Base-by-base conservation (phyloP, 1,140 invertebrate genomes). In the Drosophila parabipectinata region DNA sequence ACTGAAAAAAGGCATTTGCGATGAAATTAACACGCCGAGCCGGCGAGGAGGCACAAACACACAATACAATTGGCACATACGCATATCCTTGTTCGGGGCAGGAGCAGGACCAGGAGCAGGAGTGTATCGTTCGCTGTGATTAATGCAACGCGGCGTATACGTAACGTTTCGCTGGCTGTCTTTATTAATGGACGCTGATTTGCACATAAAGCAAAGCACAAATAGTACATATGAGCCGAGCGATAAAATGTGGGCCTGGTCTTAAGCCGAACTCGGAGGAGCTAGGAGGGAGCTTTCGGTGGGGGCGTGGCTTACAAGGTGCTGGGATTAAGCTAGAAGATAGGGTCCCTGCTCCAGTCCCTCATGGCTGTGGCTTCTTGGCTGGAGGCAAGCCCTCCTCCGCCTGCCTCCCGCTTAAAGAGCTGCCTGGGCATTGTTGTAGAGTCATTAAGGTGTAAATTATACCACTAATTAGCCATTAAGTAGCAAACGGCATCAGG, bases 401-500 rank as follows among this genome's bases (percentile, higher is more conserved):
- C 47, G 6, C 30, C 24, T n/a, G 37, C 12, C 39, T 0, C 50
- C 37, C 32, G 61, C 52, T 66, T 57, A 58, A 57, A 56, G 12
- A 75, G 77, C 53, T 60, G 48, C 60, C 64, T 44, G 58, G 73
- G 74, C 74, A 78, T 87, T 85, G 82, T 78, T 85, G 71, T 78
- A 81, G 73, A 76, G 82, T 87, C 78, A 85, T 85, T 85, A 87
- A 85, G 78, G 82, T 87, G 82, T 87, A 87, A 87, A 87, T 87
- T 87, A 87, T 87, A 87, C 82, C 79, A 82, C 75, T 87, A 87
- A 87, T 87, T 87, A 87, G 82, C 78, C 82, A 87, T 87, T 87
- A 87, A 87, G 82, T 66, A 78, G 74, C 74, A 72, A 81, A 73
- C 68, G 69, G 62, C 58, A 63, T 30, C 26, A 69, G 48, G 55